Base-by-base conservation (phyloP, 2,888 invertebrate genomes). In the Patella depressa region DNA sequence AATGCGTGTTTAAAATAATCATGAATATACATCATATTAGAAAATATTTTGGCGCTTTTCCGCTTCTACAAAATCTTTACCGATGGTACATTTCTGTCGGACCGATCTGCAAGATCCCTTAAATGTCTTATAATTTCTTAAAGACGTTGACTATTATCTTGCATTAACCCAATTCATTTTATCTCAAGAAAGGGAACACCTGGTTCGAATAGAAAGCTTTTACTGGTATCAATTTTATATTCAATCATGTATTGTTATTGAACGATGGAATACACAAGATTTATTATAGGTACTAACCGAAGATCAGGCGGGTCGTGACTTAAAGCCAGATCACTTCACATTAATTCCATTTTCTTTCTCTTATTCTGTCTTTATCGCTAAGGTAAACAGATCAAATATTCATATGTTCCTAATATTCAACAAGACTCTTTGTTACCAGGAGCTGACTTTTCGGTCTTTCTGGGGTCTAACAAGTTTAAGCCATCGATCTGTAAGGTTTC, bases 381-480 rank as follows among this genome's bases (percentile, higher is more conserved):
- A 24, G 19, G 65, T 65, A 19, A 65, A 65, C 65, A 65, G 19
- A 65, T 65, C 65, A 65, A 24, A 65, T 65, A 65, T 65, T 65
- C 65, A 65, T 65, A 65, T 65, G 65, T 65, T 65, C 65, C 24
- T 65, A 65, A 65, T 65, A 65, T 65, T 65, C 19, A 65, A 65
- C 65, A 65, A 65, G 65, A 65, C 19, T 65, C 65, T 24, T 65
- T 65, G 65, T 65, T 65, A 24, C 65, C 24, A 24, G 24, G 24
- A 65, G 65, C 65, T 65, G 65, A 65, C 65, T 65, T 65, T 65
- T 65, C 24, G 65, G 19, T 65, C 65, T 65, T 65, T 65, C 24
- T 24, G 65, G 24, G 65, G 65, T 65, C 65, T 65, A 65, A 65
- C 65, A 65, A 65, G 65, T 65, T 65, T 65, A 65, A 65, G 65